These are phyloP conservation scores for Hippocampus kuda DNA, from an alignment of 2,797 vertebrate genomes.

Conservation along the genomic window DNA sequence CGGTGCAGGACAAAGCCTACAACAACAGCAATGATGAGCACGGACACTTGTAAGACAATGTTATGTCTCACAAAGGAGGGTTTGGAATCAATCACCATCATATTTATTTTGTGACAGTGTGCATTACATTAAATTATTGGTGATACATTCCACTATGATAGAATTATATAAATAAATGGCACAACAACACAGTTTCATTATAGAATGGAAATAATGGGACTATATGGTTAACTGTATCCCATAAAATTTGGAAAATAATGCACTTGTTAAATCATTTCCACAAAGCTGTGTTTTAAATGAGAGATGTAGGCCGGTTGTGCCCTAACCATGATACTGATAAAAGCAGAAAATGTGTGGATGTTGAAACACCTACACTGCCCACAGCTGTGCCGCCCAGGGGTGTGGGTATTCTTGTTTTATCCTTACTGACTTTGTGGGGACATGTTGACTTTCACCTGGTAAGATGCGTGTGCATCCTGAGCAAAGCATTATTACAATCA, in stretches of 20 bases:
- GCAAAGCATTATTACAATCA: neutral
- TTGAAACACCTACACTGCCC: no score
- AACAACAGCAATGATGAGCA: conserved; percentile 76
- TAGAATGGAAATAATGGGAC: neutral
- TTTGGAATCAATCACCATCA: neutral
- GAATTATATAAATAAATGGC: neutral
- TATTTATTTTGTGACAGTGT: neutral
- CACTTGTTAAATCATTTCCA: neutral
- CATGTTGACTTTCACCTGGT: neutral
- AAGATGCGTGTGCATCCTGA: neutral
- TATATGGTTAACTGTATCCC: neutral
- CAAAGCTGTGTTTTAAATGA: no score
- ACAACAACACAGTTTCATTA: neutral
- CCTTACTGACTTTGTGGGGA: neutral
- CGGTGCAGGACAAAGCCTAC: conserved; percentile 70
- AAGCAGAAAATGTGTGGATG: neutral
- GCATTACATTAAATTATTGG: neutral
- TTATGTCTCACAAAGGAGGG: no score
- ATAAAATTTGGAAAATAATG: neutral
- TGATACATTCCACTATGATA: neutral
- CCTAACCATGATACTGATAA: neutral
- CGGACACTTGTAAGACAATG: conserved; percentile 14
- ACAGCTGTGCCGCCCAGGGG: neutral
- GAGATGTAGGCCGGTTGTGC: no score
- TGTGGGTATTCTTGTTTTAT: neutral